These are phyloP conservation scores for Monarcha castaneiventris DNA, from an alignment of 2,113 vertebrate species.

Conservation along the genomic window DNA sequence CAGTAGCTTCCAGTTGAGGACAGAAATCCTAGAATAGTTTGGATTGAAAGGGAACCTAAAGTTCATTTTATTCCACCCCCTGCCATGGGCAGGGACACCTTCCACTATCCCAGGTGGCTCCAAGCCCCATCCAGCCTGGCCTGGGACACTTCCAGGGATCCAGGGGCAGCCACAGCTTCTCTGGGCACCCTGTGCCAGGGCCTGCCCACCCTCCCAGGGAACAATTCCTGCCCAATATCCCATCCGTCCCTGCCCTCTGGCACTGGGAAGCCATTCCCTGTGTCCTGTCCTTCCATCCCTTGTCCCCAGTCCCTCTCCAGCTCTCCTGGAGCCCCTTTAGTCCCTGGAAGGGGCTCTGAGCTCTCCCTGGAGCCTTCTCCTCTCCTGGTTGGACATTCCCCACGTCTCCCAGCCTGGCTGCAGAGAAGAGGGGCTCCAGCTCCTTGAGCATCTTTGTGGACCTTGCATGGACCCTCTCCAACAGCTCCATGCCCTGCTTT, in stretches of 20 bases:
- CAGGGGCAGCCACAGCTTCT: not conserved
- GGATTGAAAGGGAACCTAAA: not conserved
- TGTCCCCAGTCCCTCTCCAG: not conserved
- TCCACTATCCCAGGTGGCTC: fast-evolving
- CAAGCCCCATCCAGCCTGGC: fast-evolving
- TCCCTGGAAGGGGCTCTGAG: fast-evolving
- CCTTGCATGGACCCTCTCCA: not conserved
- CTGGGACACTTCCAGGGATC: not conserved
- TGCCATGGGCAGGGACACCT: not conserved
- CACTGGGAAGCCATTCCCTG: not conserved
- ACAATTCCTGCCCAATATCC: not conserved
- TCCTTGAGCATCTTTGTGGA: no score
- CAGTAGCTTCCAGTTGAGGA: not conserved
- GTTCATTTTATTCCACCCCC: not conserved
- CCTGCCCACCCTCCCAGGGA: fast-evolving
- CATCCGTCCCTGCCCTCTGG: not conserved
- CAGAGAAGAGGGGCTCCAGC: not conserved
- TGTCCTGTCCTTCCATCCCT: not conserved
- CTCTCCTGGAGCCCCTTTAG: not conserved
- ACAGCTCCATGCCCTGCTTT: not conserved
- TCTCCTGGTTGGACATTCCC: not conserved
- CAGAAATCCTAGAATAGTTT: not conserved
- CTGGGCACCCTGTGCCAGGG: not conserved
- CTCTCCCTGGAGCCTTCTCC: not conserved
- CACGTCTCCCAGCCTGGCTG: not conserved